Conservation (phyloP, 1,140 invertebrate species). For the Ericerus pela region DNA sequence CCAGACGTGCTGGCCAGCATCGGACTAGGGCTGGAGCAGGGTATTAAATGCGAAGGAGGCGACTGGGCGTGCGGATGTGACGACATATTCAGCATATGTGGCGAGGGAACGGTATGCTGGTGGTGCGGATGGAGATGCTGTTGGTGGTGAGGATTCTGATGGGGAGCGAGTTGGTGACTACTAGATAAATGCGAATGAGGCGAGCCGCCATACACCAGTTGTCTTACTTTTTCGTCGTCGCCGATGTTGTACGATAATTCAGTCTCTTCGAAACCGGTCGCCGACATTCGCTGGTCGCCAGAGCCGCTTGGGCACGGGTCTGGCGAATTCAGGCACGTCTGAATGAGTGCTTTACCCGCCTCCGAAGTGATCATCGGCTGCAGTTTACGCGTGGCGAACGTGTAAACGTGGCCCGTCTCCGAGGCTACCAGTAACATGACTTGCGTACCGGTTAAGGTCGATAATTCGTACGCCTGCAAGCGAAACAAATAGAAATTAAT, state of each 20-base stretch:
- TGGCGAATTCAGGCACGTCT: conserved; percentile 95
- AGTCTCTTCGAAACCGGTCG: conserved; percentile 95
- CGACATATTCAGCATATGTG: conserved; percentile 41
- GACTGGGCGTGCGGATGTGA: conserved; percentile 42
- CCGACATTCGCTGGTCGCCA: conserved; percentile 89
- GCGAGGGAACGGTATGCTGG: conserved; percentile 42
- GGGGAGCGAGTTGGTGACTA: conserved; percentile 36
- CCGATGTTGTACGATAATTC: conserved; percentile 92
- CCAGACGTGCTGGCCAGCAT: conserved; percentile 32
- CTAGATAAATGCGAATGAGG: conserved; percentile 38
- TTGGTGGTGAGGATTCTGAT: conserved; percentile 39
- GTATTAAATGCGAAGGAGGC: conserved; percentile 32
- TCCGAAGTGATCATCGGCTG: conserved; percentile 99
- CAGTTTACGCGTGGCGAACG: conserved; percentile 95
- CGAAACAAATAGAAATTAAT: conserved; percentile 5
- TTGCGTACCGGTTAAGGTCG: conserved; percentile 96
- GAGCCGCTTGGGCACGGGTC: conserved; percentile 63
- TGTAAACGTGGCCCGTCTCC: conserved; percentile 97
- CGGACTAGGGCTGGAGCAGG: conserved; percentile 38
- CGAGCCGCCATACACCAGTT: conserved; percentile 67
- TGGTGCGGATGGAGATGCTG: conserved; percentile 35
- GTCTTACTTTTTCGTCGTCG: conserved; percentile 90
- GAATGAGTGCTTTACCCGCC: conserved; percentile 93
- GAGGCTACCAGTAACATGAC: conserved; percentile 93
- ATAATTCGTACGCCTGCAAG: conserved; percentile 91